A percentile compares a stretch with the other conserved stretches of the same genome.
phyloP scores from a whole-genome alignment of 2,113 vertebrate species.

The Nothocercus nigrocapillus region DNA sequence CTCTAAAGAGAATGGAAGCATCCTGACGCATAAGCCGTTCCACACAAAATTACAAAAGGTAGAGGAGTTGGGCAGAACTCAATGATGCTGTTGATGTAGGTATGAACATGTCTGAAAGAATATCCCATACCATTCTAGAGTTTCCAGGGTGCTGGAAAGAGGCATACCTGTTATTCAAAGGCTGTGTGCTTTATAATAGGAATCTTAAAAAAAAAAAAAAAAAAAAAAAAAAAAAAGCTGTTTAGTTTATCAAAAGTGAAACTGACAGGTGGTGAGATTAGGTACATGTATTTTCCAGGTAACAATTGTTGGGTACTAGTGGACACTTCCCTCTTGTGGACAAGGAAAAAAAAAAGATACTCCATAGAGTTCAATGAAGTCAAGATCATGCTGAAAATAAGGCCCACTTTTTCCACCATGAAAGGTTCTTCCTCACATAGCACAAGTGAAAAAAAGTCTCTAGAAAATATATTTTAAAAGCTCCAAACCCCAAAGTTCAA shows the following conservation, averaged over 20 bases:
- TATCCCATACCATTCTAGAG: background rate
- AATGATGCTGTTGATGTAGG: background rate
- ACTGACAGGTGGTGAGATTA: background rate
- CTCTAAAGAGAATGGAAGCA: background rate
- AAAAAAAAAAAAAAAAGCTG: background rate
- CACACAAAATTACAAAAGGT: background rate
- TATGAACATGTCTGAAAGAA: background rate
- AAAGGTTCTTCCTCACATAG: background rate
- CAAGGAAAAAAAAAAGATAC: background rate
- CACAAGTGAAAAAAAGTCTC: background rate
- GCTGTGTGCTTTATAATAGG: background rate
- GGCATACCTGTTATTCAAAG: background rate
- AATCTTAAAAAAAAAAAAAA: rapidly evolving
- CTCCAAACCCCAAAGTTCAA: background rate
- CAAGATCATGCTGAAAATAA: background rate
- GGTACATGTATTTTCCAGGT: background rate
- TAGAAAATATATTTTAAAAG: background rate
- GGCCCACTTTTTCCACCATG: background rate
- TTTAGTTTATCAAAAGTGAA: background rate
- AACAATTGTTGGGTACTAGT: background rate
- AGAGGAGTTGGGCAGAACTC: background rate
- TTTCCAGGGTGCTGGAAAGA: background rate
- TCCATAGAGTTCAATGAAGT: background rate
- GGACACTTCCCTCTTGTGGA: background rate
- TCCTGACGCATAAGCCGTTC: background rate